A percentile compares a stretch with the other conserved stretches of the same genome.
Evolutionary conservation across 2,888 invertebrate species (phyloP).

Genomic region (Keiferia lycopersicella): DNA sequence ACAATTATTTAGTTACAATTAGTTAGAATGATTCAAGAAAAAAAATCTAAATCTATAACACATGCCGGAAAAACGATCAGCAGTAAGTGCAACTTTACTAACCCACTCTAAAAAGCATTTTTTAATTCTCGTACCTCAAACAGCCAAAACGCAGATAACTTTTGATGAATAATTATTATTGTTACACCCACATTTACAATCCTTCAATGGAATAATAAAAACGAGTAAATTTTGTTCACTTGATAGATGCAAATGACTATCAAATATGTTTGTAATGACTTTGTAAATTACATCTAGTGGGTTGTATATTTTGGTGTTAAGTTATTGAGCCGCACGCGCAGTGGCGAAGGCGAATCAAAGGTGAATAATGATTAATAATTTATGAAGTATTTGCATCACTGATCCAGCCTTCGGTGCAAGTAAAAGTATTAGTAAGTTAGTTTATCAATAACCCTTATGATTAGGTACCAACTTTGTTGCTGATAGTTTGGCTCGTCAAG

Average conservation of each 20-base stretch:
- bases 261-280: constrained; percentile 9
- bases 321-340: not conserved
- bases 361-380: constrained; percentile 6
- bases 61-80: too few species aligned
- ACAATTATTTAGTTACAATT: too few species aligned
- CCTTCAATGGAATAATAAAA: constrained; percentile 1
- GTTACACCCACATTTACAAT: not conserved
- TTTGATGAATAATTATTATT: not conserved
- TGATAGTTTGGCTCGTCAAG: too few species aligned
- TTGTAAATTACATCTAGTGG: constrained; percentile 1
- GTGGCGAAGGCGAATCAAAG: constrained; percentile 5
- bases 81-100: too few species aligned
- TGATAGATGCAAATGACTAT: constrained; percentile 4
- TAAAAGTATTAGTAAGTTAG: constrained; percentile 6
- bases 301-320: constrained; percentile 5
- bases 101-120: too few species aligned
- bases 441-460: not conserved
- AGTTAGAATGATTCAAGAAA: too few species aligned
- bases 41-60: too few species aligned
- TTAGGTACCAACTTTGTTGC: not conserved
- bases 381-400: constrained; percentile 5
- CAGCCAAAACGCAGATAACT: too few species aligned
- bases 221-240: constrained; percentile 3
- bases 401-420: not conserved
- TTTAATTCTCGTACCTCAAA: too few species aligned